phyloP scores from a whole-genome alignment of 2,888 invertebrate species.

The Sesamia inferens region DNA sequence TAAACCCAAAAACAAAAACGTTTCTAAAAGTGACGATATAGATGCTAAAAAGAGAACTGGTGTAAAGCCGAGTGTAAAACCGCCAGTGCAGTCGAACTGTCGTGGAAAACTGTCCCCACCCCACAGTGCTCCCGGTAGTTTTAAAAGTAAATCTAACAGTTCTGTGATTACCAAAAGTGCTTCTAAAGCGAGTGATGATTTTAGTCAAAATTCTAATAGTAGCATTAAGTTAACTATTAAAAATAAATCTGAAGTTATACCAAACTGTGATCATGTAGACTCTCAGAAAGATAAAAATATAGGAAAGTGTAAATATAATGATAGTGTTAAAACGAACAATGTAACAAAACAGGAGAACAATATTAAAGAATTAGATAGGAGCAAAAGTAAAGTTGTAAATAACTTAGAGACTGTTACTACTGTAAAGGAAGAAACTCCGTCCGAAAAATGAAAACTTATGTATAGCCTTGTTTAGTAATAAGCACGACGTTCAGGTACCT shows the following conservation, averaged over 20 bases:
- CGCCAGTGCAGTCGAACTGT: slow-evolving; percentile 78
- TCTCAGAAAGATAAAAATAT: slow-evolving; percentile 82
- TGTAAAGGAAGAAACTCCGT: slow-evolving; percentile 80
- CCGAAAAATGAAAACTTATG: slow-evolving; percentile 84
- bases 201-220: slow-evolving; percentile 88
- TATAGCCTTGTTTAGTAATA: slow-evolving; percentile 83
- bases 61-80: slow-evolving; percentile 80
- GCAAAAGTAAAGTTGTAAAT: slow-evolving; percentile 75
- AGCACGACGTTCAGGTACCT: slow-evolving; percentile 84
- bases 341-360: slow-evolving; percentile 75
- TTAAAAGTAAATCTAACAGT: slow-evolving; percentile 82
- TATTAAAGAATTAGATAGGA: slow-evolving; percentile 79
- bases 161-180: slow-evolving; percentile 88
- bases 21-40: slow-evolving; percentile 75
- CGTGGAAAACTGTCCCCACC: slow-evolving; percentile 85
- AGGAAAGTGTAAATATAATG: slow-evolving; percentile 81
- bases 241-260: slow-evolving; percentile 89
- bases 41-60: slow-evolving; percentile 81
- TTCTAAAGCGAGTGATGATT: slow-evolving; percentile 88
- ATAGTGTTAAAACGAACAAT: slow-evolving; percentile 77
- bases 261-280: slow-evolving; percentile 87
- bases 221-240: slow-evolving; percentile 89
- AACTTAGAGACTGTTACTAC: slow-evolving; percentile 69
- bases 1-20: slow-evolving; percentile 79
- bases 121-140: slow-evolving; percentile 77